Conservation (phyloP, 2,888 invertebrate genomes). For the Neelides folsomi region DNA sequence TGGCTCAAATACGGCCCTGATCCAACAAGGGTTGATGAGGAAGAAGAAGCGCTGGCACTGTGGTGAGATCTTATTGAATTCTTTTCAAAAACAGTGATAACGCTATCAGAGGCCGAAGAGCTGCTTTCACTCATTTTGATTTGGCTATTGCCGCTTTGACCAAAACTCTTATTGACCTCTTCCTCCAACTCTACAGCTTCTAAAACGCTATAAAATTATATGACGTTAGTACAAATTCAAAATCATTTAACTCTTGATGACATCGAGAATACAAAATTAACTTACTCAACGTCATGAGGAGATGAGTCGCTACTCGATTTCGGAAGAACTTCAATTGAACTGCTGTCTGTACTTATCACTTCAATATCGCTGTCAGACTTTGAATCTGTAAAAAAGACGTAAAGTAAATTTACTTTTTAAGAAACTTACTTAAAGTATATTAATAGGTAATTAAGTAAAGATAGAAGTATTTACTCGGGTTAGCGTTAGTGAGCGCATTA, state of each 20-base stretch:
- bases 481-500: too few relatives aligned
- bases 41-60: slow-evolving; percentile 3
- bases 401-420: too few relatives aligned
- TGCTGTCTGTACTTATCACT: slow-evolving; percentile 30
- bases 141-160: background rate
- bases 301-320: slow-evolving; percentile 19
- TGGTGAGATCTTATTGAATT: too few relatives aligned
- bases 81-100: too few relatives aligned
- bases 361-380: slow-evolving; percentile 32
- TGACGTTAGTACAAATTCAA: background rate
- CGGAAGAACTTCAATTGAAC: slow-evolving; percentile 31
- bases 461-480: too few relatives aligned
- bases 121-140: slow-evolving; percentile 1
- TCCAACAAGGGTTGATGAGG: slow-evolving; percentile 3
- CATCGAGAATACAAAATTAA: background rate
- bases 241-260: background rate
- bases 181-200: slow-evolving; percentile 26
- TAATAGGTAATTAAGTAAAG: too few relatives aligned
- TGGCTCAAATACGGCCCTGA: background rate
- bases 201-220: slow-evolving; percentile 17
- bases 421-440: too few relatives aligned
- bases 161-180: background rate
- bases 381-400: slow-evolving; percentile 15
- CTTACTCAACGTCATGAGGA: slow-evolving; percentile 24
- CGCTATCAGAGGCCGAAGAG: background rate